phyloP scores from a whole-genome alignment of 2,797 vertebrate species.

The Enteromius paludinosus region DNA sequence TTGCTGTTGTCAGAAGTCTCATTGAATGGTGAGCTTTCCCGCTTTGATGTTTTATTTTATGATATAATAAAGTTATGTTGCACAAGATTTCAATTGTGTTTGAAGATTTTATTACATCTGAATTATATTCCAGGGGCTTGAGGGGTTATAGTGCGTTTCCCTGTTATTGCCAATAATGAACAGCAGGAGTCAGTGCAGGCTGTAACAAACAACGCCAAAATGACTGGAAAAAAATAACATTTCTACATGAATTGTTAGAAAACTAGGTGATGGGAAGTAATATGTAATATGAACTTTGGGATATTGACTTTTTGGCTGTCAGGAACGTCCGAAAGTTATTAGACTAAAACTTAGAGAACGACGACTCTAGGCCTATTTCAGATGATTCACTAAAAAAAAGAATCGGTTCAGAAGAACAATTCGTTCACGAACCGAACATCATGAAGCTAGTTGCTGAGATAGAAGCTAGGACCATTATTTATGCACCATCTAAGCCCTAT shows the following conservation, averaged over 20 bases:
- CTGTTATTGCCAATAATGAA: neutral
- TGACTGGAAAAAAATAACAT: neutral
- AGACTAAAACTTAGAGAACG: too few relatives aligned
- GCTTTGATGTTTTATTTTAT: slow-evolving; percentile 26
- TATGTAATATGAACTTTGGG: neutral
- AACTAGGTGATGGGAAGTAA: neutral
- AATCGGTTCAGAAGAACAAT: neutral
- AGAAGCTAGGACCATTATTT: too few relatives aligned
- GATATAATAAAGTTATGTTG: slow-evolving; percentile 29
- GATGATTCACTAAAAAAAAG: neutral
- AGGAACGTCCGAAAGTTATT: neutral
- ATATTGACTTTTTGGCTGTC: neutral
- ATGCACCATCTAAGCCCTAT: too few relatives aligned
- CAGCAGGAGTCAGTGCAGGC: slow-evolving; percentile 11
- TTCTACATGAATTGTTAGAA: neutral
- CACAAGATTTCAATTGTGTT: neutral
- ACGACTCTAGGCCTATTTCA: neutral
- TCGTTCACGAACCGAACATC: neutral
- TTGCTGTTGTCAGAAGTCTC: slow-evolving; percentile 13
- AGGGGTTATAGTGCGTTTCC: too few relatives aligned
- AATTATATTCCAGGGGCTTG: neutral
- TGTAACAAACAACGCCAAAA: neutral
- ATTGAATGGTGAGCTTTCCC: slow-evolving; percentile 8
- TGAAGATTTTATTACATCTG: neutral
- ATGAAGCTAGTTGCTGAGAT: neutral